Evolutionary conservation across 2,113 vertebrate species (phyloP).

Genomic region (Cyprinodon tularosa): DNA sequence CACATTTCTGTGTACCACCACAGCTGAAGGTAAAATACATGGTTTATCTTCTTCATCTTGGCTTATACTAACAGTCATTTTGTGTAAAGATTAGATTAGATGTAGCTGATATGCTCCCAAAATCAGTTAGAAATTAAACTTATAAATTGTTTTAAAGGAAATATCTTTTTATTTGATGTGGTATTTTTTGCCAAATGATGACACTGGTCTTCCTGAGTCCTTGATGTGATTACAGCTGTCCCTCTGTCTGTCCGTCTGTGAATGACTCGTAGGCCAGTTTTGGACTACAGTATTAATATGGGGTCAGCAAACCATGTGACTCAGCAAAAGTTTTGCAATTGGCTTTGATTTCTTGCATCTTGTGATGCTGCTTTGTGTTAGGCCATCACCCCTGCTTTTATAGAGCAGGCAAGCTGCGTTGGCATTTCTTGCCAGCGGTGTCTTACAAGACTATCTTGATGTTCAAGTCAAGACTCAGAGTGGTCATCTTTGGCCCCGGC

Average conservation of each 20-base stretch:
- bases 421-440: constrained; percentile 62
- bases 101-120: constrained; percentile 22
- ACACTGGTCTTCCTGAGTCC: constrained; percentile 43
- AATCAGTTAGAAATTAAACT: constrained; percentile 19
- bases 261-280: constrained; percentile 53
- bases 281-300: constrained; percentile 72
- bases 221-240: constrained; percentile 54
- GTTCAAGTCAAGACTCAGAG: constrained; percentile 60
- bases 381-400: constrained; percentile 78
- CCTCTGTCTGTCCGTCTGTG: constrained; percentile 44
- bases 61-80: constrained; percentile 45
- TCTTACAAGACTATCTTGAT: constrained; percentile 62
- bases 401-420: constrained; percentile 50
- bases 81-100: constrained; percentile 11
- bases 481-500: constrained; percentile 69
- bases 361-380: constrained; percentile 66
- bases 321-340: constrained; percentile 74
- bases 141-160: neutral
- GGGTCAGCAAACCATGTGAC: constrained; percentile 68
- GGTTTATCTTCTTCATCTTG: constrained; percentile 41
- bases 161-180: neutral
- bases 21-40: constrained; percentile 68
- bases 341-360: constrained; percentile 70
- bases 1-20: constrained; percentile 76
- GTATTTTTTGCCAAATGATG: neutral